Percentiles rank a stretch among this genome's conserved stretches.
phyloP scores from a whole-genome alignment of 2,113 vertebrate genomes.

The Dasyurus viverrinus region DNA sequence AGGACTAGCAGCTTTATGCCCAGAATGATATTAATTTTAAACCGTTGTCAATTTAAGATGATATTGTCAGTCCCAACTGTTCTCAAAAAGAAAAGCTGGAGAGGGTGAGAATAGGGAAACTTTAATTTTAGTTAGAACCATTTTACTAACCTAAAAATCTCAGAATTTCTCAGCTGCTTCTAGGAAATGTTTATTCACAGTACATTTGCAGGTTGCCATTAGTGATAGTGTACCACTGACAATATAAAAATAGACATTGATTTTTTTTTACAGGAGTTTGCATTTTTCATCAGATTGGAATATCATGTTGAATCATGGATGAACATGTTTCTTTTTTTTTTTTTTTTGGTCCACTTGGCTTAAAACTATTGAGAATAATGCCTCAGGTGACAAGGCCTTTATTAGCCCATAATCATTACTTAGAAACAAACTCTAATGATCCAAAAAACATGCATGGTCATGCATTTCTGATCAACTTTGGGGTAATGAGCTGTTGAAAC shows the following conservation, averaged over 20 bases:
- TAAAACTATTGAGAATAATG: not conserved
- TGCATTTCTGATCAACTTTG: constrained; percentile 24
- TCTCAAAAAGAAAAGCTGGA: constrained; percentile 41
- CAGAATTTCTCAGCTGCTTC: not conserved
- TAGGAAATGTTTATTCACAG: not conserved
- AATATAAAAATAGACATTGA: not conserved
- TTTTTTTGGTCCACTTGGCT: constrained; percentile 24
- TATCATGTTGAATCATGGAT: not conserved
- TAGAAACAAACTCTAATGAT: not conserved
- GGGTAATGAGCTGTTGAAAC: constrained; percentile 20
- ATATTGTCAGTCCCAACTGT: constrained; percentile 59
- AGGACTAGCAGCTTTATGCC: constrained; percentile 44
- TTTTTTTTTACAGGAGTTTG: not conserved
- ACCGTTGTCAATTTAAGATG: constrained; percentile 40
- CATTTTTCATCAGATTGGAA: constrained; percentile 45
- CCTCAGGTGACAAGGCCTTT: not conserved
- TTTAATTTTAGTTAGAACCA: not conserved
- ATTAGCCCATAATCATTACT: not conserved
- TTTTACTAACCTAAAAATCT: constrained; percentile 14
- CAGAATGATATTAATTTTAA: constrained; percentile 56
- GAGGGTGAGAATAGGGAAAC: not conserved
- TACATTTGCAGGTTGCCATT: not conserved
- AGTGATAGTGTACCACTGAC: not conserved
- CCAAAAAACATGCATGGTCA: not conserved
- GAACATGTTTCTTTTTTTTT: not conserved